Base-by-base conservation (phyloP, 2,888 invertebrate genomes). In the Trissolcus japonicus region DNA sequence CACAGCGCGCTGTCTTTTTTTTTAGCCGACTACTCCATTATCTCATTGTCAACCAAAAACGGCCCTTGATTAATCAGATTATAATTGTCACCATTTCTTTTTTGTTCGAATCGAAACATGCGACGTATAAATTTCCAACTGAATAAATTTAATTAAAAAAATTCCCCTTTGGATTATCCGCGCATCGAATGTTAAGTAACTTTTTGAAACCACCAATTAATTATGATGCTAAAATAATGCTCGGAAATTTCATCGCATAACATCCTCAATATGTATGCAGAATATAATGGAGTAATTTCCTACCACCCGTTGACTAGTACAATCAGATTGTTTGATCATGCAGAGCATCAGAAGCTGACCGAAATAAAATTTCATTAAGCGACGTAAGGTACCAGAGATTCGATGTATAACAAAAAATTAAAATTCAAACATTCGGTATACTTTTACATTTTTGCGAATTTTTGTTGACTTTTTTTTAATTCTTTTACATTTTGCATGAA, bases 1-100 rank as follows among this genome's bases (percentile, higher is more conserved):
- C 80, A 53, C 21, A 77, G 74, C 80, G 80, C 76, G 78, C 80
- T 81, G 69, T 73, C 80, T 82, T 79, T 82, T 83, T 83, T 83
- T 83, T 83, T 19, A 56, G 46, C 16, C 62, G 6, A 29, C 71
- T n/a, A 43, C 71, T 76, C 69, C 76, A 68, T 76, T 80, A 78
- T 69, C 63, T 78, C 76, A 78, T 78, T 80, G 80, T 74, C 76
- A 29, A 63, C 41, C 55, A 40, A 67, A 57, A 67, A 71, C 61
- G 55, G 14, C 67, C 55, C 57, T 72, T 66, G 69, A 71, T 76
- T 76, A 71, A 61, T 76, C 57, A 29, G 40, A 56, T 19, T 54
- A 25, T 66, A 71, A 69, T 69, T 71, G 53, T 4, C 25, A 4
- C 4, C 25, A 0, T 25, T 25, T 19, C 2, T 19, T 48, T 48